Percentiles rank a stretch among this genome's conserved stretches.
Evolutionary conservation across 2,113 vertebrate species (phyloP).

Genomic region (Tupaia tana): DNA sequence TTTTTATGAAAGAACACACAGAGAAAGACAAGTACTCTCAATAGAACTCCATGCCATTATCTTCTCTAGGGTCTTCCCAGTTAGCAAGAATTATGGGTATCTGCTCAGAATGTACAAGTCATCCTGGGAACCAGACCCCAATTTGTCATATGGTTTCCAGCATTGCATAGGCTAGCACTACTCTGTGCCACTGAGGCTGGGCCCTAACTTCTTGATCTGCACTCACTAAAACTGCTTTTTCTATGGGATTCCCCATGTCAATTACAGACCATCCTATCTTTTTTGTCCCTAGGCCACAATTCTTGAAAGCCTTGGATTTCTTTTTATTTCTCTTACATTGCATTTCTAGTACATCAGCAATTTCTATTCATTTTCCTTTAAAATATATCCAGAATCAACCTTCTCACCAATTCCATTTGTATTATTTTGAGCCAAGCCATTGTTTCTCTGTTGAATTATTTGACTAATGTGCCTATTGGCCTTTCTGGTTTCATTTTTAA

Average conservation of each 20-base stretch:
- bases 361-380: not conserved
- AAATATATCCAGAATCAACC: not conserved
- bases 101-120: no score
- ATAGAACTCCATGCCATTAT: no score
- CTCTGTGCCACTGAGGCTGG: no score
- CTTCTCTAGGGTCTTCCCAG: no score
- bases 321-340: not conserved
- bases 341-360: fast-evolving
- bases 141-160: no score
- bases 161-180: no score
- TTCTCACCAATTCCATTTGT: not conserved
- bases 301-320: not conserved
- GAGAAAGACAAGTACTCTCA: no score
- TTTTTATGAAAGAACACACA: no score
- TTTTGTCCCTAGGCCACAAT: not conserved
- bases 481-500: not conserved
- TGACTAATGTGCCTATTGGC: not conserved
- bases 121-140: no score
- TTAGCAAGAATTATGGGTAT: no score
- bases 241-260: not conserved
- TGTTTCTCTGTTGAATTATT: not conserved
- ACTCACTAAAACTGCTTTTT: not conserved
- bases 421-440: not conserved
- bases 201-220: not conserved
- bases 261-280: not conserved